These are phyloP conservation scores for Proisotoma minuta DNA, from an alignment of 2,888 invertebrate genomes.

Conservation along the genomic window DNA sequence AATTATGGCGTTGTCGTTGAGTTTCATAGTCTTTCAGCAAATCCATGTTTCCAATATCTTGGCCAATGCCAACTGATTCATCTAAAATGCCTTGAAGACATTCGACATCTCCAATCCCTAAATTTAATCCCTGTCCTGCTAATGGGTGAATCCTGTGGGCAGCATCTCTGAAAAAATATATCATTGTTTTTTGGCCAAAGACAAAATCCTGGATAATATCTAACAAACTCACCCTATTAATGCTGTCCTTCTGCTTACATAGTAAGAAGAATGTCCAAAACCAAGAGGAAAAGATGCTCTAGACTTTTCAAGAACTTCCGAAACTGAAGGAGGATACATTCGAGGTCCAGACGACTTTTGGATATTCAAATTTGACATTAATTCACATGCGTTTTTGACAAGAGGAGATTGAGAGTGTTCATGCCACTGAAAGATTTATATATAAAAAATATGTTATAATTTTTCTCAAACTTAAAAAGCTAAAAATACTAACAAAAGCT, in stretches of 20 bases:
- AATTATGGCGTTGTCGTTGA: slow-evolving; percentile 73
- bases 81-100: slow-evolving; percentile 67
- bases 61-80: slow-evolving; percentile 67
- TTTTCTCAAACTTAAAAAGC: neutral
- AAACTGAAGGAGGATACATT: slow-evolving; percentile 42
- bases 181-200: neutral
- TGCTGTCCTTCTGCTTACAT: slow-evolving; percentile 73
- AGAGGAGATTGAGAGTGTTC: slow-evolving; percentile 55
- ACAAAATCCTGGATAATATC: neutral
- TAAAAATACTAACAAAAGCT: slow-evolving; percentile 65
- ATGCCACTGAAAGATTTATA: slow-evolving; percentile 56
- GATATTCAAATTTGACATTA: slow-evolving; percentile 33
- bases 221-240: slow-evolving; percentile 76
- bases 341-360: slow-evolving; percentile 24
- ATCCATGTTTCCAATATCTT: slow-evolving; percentile 63
- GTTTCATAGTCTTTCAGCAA: slow-evolving; percentile 80
- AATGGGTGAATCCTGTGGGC: slow-evolving; percentile 90
- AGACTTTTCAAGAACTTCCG: slow-evolving; percentile 54
- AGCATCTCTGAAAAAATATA: slow-evolving; percentile 64
- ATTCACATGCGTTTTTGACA: slow-evolving; percentile 36
- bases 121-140: slow-evolving; percentile 96
- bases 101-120: slow-evolving; percentile 89
- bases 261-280: slow-evolving; percentile 82
- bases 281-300: slow-evolving; percentile 88
- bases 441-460: slow-evolving; percentile 11